Evolutionary conservation across 2,888 invertebrate species (phyloP).

Genomic region (Drosophila colorata): DNA sequence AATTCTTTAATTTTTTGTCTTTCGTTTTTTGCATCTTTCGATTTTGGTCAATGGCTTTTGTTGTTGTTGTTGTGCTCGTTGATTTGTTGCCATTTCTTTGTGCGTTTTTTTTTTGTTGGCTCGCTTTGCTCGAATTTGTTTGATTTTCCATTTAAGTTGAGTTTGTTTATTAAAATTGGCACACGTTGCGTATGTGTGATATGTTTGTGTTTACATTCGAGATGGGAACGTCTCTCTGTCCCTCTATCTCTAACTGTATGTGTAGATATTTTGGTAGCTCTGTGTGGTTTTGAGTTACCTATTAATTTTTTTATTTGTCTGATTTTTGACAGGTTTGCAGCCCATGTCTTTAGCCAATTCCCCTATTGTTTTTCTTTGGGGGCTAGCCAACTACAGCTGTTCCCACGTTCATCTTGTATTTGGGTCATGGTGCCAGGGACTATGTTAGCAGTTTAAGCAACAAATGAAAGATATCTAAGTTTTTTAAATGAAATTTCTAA

Average conservation of each 20-base stretch:
- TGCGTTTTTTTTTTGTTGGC: slow-evolving; percentile 24
- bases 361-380: slow-evolving; percentile 14
- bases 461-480: not conserved
- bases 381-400: slow-evolving; percentile 28
- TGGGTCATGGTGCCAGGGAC: slow-evolving; percentile 59
- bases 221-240: slow-evolving; percentile 1
- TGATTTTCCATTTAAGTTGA: slow-evolving; percentile 77
- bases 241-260: not conserved
- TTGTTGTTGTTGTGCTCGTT: slow-evolving; percentile 13
- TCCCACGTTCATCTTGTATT: slow-evolving; percentile 46
- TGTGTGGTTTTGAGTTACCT: slow-evolving; percentile 68
- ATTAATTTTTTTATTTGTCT: slow-evolving; percentile 53
- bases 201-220: slow-evolving; percentile 58
- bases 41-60: slow-evolving; percentile 36
- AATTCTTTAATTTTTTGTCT: slow-evolving; percentile 38
- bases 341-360: slow-evolving; percentile 49
- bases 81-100: slow-evolving; percentile 47
- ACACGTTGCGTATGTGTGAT: slow-evolving; percentile 76
- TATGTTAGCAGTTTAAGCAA: not conserved
- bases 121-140: slow-evolving; percentile 61
- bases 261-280: slow-evolving; percentile 40
- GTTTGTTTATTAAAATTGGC: slow-evolving; percentile 80
- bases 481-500: too few relatives aligned
- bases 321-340: slow-evolving; percentile 58
- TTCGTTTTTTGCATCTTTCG: slow-evolving; percentile 41